Conservation (phyloP, 2,113 vertebrate species). For the Cyanistes caeruleus region DNA sequence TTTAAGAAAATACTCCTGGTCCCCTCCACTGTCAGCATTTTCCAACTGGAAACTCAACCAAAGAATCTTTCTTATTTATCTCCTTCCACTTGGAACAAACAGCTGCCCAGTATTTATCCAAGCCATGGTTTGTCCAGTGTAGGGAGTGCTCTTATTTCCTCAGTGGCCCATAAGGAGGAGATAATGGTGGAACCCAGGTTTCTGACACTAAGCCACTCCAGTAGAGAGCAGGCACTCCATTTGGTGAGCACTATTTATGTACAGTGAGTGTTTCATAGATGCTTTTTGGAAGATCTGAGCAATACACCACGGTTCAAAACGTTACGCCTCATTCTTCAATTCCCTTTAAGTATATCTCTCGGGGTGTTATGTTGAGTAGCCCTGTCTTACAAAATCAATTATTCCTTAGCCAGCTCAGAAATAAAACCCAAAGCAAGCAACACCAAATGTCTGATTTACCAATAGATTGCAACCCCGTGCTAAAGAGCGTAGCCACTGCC, state of each 20-base stretch:
- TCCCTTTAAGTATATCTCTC: conserved; percentile 39
- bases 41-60: background rate
- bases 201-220: conserved; percentile 38
- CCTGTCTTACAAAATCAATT: conserved; percentile 56
- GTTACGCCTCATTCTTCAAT: background rate
- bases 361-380: conserved; percentile 35
- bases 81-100: background rate
- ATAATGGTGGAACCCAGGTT: background rate
- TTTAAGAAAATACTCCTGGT: conserved; percentile 31
- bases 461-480: conserved; percentile 50
- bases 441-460: conserved; percentile 67
- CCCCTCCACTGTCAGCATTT: background rate
- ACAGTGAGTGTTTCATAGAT: background rate
- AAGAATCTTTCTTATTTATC: background rate
- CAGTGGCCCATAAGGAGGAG: background rate
- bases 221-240: conserved; percentile 26
- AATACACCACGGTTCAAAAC: background rate
- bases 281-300: conserved; percentile 37
- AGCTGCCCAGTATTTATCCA: background rate
- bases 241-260: conserved; percentile 29
- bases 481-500: conserved; percentile 59
- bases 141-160: background rate
- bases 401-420: conserved; percentile 57
- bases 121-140: background rate
- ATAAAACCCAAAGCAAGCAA: conserved; percentile 68